Percentiles rank a stretch among this genome's conserved stretches.
phyloP scores from a whole-genome alignment of 2,888 invertebrate genomes.

The Lasioglossum pauxillum region DNA sequence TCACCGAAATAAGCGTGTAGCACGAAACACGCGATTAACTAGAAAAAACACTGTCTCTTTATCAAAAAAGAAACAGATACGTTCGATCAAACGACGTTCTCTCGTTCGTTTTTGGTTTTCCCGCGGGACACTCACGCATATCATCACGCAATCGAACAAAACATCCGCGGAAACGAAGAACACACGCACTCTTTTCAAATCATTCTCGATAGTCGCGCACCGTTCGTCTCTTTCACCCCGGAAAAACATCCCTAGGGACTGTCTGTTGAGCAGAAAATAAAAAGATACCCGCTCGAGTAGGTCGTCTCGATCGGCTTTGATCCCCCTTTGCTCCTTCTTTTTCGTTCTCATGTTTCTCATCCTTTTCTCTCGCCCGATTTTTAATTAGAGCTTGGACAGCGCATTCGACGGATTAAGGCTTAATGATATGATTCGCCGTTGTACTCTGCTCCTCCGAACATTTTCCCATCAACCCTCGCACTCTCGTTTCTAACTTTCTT shows the following conservation, averaged over 20 bases:
- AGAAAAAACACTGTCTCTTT: constrained; percentile 38
- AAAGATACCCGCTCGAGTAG: constrained; percentile 39
- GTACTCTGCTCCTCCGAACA: constrained; percentile 68
- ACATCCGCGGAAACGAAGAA: constrained; percentile 20
- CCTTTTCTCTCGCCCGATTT: neutral
- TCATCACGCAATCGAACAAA: constrained; percentile 8
- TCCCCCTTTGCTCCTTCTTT: constrained; percentile 37
- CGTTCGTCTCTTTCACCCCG: constrained; percentile 16
- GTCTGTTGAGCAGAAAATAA: constrained; percentile 59
- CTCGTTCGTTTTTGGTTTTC: constrained; percentile 17
- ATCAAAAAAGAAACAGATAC: constrained; percentile 14
- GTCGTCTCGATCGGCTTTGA: constrained; percentile 51
- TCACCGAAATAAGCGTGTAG: constrained; percentile 53
- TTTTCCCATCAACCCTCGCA: constrained; percentile 12
- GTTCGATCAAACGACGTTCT: constrained; percentile 8
- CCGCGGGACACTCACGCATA: constrained; percentile 2
- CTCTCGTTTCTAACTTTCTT: neutral
- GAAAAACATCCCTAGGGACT: constrained; percentile 28
- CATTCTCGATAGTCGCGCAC: constrained; percentile 14
- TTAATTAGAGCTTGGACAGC: constrained; percentile 66
- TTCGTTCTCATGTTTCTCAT: neutral
- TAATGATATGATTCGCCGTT: constrained; percentile 79
- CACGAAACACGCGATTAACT: constrained; percentile 60
- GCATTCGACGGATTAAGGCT: constrained; percentile 74
- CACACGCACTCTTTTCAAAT: constrained; percentile 9